Conservation (phyloP, 2,888 invertebrate species). For the Polietes domitor region DNA sequence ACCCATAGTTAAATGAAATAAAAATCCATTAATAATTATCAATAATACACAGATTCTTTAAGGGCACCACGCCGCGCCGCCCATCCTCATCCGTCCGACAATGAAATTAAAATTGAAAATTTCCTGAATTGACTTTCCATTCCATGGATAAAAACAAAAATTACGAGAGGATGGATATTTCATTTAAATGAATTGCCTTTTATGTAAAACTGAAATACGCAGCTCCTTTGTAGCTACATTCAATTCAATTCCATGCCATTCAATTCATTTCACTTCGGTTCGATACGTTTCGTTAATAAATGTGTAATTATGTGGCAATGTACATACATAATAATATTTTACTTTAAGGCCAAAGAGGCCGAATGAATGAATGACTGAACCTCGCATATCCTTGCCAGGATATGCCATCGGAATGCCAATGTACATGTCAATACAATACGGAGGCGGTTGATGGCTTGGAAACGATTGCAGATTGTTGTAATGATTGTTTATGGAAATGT, state of each 20-base stretch:
- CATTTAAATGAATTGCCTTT: too few species aligned
- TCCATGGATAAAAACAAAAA: background rate
- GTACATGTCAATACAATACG: background rate
- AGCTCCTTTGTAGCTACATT: too few species aligned
- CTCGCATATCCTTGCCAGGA: background rate
- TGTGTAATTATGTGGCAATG: conserved; percentile 34
- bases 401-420: too few species aligned
- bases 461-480: background rate
- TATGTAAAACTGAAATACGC: too few species aligned
- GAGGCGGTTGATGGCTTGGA: background rate
- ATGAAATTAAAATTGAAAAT: conserved; percentile 1
- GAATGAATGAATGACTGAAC: background rate
- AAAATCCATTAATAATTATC: too few species aligned
- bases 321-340: conserved; percentile 39
- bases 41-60: too few species aligned
- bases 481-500: background rate
- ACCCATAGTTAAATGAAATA: too few species aligned
- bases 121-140: background rate
- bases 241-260: background rate
- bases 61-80: too few species aligned
- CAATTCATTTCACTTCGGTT: background rate
- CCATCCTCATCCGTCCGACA: background rate
- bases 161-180: too few species aligned
- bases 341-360: conserved; percentile 1
- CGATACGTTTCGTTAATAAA: background rate